Evolutionary conservation across 2,113 vertebrate species (phyloP), one percentile per base, ranked within the genome.

Genomic region (Cacatua alba): DNA sequence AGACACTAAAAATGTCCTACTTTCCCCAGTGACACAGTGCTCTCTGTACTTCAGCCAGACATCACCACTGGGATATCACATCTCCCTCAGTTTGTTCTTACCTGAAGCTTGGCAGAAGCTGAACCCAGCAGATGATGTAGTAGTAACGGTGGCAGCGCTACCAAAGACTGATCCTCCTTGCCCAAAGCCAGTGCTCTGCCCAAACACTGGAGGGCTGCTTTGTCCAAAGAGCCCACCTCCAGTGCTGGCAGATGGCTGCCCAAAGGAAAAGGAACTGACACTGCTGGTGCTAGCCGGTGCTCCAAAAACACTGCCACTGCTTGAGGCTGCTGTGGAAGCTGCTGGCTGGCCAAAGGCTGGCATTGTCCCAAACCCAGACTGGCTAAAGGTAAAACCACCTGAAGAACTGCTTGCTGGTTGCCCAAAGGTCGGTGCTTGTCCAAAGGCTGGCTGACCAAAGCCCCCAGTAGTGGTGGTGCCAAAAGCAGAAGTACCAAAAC

Each of bases 61-160:
- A 60, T 44, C 43, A 28, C 26, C 2, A 1, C 37, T 59, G 43
- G 48, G 60, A n/a, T 8, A 37, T 4, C 2, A 1, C 21, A 24
- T 24, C 67, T 35, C 37, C 21, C 51, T 31, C 17, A 2, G 3
- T 10, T 21, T 26, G 37, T 5, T 49, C 98, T 98, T 92, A 99
- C 99, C 99, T 92, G 99, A 98, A 9, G 98, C 97, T 65, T 99
- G 99, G 86, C 98, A 99, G 76, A 99, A 99, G 96, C 98, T 98
- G 90, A 99, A 99, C 4, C 98, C 99, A 11, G 99, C 93, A 7
- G 99, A 98, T 0, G 99, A 97, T 0, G 98, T 98, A 17, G 99
- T 99, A n/a, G 99, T 99, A 5, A 98, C 62, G 0, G 97, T 33
- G 0, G 97, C 88, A 43, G 98, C 80, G 9, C 97, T 96, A 2